Percentiles rank a stretch among this genome's conserved stretches.
phyloP scores from a whole-genome alignment of 2,797 vertebrate species.

The Molothrus ater region DNA sequence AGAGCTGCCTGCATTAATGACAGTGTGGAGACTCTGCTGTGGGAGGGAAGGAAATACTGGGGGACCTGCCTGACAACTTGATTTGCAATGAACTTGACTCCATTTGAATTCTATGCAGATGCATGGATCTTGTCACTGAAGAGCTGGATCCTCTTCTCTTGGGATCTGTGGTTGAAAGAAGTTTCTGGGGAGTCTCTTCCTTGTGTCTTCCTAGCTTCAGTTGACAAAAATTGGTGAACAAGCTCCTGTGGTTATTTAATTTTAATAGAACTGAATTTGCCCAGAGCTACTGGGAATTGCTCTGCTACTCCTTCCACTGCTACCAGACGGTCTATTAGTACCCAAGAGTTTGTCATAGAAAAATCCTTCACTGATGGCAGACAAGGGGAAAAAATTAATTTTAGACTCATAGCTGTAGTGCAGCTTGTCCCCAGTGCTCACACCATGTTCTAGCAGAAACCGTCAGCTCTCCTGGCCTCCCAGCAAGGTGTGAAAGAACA shows the following conservation, averaged over 20 bases:
- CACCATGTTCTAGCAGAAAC: background rate
- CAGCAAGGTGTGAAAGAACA: background rate
- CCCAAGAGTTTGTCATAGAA: background rate
- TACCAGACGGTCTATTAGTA: background rate
- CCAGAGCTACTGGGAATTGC: background rate
- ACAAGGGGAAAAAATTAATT: background rate
- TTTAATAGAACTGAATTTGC: background rate
- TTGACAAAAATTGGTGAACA: background rate
- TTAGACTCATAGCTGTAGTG: rapidly evolving
- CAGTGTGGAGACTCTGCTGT: too few species aligned
- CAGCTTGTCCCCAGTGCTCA: background rate
- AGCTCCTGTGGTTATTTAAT: background rate
- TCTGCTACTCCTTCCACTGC: background rate
- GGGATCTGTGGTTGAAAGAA: background rate
- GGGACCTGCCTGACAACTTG: too few species aligned
- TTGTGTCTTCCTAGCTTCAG: background rate
- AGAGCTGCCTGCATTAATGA: too few species aligned
- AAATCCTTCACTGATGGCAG: background rate
- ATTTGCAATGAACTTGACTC: too few species aligned
- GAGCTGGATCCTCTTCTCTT: background rate
- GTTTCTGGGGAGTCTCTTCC: background rate
- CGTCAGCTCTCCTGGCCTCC: background rate
- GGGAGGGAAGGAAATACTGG: too few species aligned
- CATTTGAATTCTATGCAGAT: too few species aligned
- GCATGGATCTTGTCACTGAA: background rate